Conservation (phyloP, 2,888 invertebrate species). For the Elmis aenea region DNA sequence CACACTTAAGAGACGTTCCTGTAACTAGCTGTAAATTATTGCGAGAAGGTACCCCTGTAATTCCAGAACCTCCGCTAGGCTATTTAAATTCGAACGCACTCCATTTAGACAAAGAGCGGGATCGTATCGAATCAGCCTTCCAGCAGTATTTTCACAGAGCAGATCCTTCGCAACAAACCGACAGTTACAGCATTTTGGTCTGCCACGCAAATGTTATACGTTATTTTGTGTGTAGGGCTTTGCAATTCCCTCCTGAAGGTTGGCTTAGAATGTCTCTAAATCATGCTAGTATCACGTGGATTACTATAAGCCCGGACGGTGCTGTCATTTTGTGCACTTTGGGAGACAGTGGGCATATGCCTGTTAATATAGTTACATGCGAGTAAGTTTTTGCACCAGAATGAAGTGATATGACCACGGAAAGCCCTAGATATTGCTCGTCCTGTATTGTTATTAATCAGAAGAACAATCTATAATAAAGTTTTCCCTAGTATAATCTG, state of each 20-base stretch:
- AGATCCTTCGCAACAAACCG: constrained; percentile 68
- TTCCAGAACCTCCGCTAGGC: constrained; percentile 86
- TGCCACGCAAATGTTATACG: constrained; percentile 98
- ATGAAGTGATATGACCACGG: too few relatives aligned
- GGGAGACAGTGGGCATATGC: constrained; percentile 90
- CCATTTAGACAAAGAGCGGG: constrained; percentile 90
- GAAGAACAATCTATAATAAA: too few relatives aligned
- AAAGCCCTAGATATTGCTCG: too few relatives aligned
- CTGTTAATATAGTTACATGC: constrained; percentile 64
- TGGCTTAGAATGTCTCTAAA: constrained; percentile 91
- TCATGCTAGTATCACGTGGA: constrained; percentile 91
- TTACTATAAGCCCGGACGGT: constrained; percentile 81
- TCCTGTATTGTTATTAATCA: too few relatives aligned
- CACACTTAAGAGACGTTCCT: constrained; percentile 46
- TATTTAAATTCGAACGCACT: constrained; percentile 81
- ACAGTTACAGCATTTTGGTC: constrained; percentile 85
- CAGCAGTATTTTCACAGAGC: constrained; percentile 91
- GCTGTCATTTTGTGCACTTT: constrained; percentile 74
- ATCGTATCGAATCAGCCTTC: constrained; percentile 94
- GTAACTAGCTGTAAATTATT: constrained; percentile 68
- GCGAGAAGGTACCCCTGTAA: constrained; percentile 90
- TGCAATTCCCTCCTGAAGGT: constrained; percentile 95
- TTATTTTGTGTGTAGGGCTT: constrained; percentile 54
- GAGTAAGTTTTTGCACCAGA: too few relatives aligned
- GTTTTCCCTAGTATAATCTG: too few relatives aligned